Evolutionary conservation across 2,113 vertebrate genomes (phyloP).

Genomic region (Tricholaema leucomelas): DNA sequence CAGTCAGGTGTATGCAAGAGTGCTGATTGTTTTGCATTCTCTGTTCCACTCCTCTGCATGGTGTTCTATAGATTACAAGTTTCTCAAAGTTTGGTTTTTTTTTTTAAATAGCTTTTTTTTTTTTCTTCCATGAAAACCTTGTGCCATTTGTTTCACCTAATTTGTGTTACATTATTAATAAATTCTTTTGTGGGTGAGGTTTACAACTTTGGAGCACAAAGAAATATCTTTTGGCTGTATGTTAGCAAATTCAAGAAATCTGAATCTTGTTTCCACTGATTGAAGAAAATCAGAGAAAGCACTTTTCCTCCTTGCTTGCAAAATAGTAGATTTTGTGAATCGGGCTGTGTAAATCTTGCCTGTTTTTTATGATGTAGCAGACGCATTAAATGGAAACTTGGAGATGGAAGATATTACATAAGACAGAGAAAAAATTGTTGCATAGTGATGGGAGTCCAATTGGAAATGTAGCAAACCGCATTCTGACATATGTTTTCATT

Average conservation of each 20-base stretch:
- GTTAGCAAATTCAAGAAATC: background rate
- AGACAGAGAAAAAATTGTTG: background rate
- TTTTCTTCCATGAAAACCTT: background rate
- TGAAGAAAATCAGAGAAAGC: background rate
- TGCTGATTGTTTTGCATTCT: background rate
- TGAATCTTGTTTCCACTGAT: background rate
- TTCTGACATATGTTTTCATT: slow-evolving; percentile 45
- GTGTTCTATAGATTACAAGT: background rate
- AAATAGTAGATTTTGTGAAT: background rate
- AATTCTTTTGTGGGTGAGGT: background rate
- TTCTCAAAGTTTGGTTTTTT: background rate
- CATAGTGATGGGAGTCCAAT: background rate
- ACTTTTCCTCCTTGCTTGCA: background rate
- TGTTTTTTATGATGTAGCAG: background rate
- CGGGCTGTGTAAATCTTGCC: background rate
- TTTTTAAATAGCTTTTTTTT: background rate
- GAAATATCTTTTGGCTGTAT: background rate
- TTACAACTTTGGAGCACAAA: background rate
- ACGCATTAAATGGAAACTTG: background rate
- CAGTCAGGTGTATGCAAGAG: background rate
- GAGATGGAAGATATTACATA: background rate
- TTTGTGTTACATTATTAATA: background rate
- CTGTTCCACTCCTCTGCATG: background rate
- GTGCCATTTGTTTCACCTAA: background rate
- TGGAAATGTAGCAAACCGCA: background rate